These are phyloP conservation scores for Ganaspis brasiliensis DNA, from an alignment of 2,888 invertebrate species.

Conservation along the genomic window DNA sequence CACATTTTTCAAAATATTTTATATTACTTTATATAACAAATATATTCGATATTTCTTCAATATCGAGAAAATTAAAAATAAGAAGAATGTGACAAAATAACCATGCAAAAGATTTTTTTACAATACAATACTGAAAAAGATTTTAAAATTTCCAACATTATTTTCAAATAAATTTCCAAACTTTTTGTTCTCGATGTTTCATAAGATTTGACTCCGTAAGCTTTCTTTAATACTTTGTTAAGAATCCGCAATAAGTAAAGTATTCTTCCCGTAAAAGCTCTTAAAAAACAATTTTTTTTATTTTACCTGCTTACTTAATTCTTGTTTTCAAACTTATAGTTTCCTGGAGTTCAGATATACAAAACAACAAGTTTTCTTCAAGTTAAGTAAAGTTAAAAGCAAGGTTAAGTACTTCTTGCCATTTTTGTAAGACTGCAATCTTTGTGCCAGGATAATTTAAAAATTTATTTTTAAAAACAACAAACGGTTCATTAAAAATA, in stretches of 20 bases:
- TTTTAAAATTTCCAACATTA: too few relatives aligned
- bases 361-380: slow-evolving; percentile 2
- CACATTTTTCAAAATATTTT: too few relatives aligned
- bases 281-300: slow-evolving; percentile 15
- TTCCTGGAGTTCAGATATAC: not conserved
- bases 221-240: slow-evolving; percentile 1
- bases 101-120: too few relatives aligned
- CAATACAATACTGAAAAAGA: too few relatives aligned
- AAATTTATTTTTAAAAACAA: not conserved
- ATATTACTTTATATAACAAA: too few relatives aligned
- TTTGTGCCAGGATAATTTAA: not conserved
- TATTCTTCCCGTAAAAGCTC: not conserved
- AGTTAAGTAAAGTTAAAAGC: slow-evolving; percentile 1
- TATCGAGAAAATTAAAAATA: too few relatives aligned
- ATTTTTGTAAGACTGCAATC: not conserved
- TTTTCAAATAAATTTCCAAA: too few relatives aligned
- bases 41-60: too few relatives aligned
- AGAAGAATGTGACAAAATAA: too few relatives aligned
- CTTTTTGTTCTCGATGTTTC: too few relatives aligned
- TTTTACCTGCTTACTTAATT: slow-evolving; percentile 4
- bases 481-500: too few relatives aligned
- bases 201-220: not conserved
- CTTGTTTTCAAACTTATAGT: not conserved
- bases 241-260: not conserved
- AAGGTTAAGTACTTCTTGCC: not conserved